Evolutionary conservation across 2,888 invertebrate species (phyloP).

Genomic region (Diadromus collaris): DNA sequence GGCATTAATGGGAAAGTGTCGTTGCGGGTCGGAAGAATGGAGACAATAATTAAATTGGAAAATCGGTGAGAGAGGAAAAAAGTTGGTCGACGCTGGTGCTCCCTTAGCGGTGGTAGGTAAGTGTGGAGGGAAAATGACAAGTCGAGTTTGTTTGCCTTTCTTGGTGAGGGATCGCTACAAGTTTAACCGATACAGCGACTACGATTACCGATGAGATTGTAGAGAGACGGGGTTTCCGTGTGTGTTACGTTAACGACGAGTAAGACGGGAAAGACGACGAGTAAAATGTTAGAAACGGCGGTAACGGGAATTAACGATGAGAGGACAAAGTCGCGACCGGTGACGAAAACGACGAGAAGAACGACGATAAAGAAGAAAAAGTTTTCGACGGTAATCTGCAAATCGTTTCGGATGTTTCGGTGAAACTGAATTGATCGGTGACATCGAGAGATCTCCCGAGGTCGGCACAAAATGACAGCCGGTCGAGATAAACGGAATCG

Average conservation of each 20-base stretch:
- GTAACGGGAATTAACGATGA: not conserved
- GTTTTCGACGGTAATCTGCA: not conserved
- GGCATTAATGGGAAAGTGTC: too few species aligned
- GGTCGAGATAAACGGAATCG: conserved; percentile 46
- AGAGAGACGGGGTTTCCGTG: not conserved
- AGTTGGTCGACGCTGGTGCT: too few species aligned
- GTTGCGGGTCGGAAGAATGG: too few species aligned
- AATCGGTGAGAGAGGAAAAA: too few species aligned
- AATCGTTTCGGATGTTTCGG: conserved; percentile 47
- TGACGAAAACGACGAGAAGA: conserved; percentile 22
- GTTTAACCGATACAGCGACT: not conserved
- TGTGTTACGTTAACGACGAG: too few species aligned
- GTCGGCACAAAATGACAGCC: conserved; percentile 52
- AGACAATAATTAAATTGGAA: too few species aligned
- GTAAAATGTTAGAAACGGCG: not conserved
- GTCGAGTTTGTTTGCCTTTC: not conserved
- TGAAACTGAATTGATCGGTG: conserved; percentile 40
- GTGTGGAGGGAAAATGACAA: not conserved
- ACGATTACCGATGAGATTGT: not conserved
- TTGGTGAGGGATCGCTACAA: not conserved
- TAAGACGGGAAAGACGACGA: not conserved
- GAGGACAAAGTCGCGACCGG: conserved; percentile 11
- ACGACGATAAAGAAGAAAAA: conserved; percentile 33
- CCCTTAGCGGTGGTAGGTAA: not conserved
- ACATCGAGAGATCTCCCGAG: conserved; percentile 26